Evolutionary conservation across 2,113 vertebrate species (phyloP), one percentile per base, ranked within the genome.

Genomic region (Stegostoma tigrinum): DNA sequence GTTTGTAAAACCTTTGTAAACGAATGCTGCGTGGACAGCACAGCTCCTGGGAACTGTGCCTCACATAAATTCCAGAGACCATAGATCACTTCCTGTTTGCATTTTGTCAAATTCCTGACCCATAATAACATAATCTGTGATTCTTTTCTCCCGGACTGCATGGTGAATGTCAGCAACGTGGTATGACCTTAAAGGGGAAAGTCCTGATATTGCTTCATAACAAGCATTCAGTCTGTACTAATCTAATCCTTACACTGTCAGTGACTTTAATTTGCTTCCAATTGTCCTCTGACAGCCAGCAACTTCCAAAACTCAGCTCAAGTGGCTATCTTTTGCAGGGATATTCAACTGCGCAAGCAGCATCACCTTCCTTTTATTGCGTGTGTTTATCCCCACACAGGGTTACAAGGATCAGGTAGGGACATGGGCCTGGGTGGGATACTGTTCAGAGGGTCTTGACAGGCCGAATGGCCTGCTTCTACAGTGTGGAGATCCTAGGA

Each of bases 81-180:
- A 38, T 83, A 38, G n/a, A 83, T 83, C 78, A 83, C 78, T 83
- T 83, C 78, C 78, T 83, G 78, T 83, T 83, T 83, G n/a, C 78
- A 83, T 42, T 83, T 38, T 83, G 78, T 5, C 14, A 38, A 83
- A 83, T 83, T 83, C 78, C 78, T 83, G 78, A 83, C 78, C 78
- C 78, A 83, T 14, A 83, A 83, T 83, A 83, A 83, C n/a, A 83
- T 83, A 38, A 83, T 38, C n/a, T 83, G 78, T 83, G 78, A 83
- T 83, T 83, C 8, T 0, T 68, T 72, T 72, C 27, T 83, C 38
- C 78, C n/a, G 3, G 38, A 14, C 78, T 83, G 78, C 1, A 83
- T 83, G 78, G 78, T 75, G 30, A 2, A 27, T 34, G 72, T 75
- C 78, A 38, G 78, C n/a, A 14, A 80, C n/a, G 38, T n/a, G n/a